These are phyloP conservation scores for Bombus superbus DNA, from an alignment of 1,140 invertebrate species.

Conservation along the genomic window DNA sequence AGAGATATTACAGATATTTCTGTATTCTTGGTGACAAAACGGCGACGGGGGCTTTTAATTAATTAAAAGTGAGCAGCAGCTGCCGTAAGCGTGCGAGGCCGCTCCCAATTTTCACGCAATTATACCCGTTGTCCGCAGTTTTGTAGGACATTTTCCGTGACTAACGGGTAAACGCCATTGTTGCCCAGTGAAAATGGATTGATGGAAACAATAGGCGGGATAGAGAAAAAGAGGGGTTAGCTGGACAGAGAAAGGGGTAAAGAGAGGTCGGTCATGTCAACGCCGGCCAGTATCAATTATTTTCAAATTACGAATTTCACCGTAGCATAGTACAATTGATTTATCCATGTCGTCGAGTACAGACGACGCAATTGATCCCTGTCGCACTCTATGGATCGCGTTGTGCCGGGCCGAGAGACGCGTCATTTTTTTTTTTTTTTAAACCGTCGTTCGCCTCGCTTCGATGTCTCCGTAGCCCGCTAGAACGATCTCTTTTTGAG, in stretches of 20 bases:
- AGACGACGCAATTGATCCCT: conserved; percentile 45
- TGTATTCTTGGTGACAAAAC: conserved; percentile 6
- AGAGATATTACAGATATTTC: conserved; percentile 7
- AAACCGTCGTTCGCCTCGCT: background rate
- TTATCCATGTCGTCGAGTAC: conserved; percentile 55
- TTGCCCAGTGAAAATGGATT: conserved; percentile 62
- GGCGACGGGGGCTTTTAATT: conserved; percentile 41
- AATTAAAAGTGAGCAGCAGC: conserved; percentile 56
- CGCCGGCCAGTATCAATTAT: conserved; percentile 65
- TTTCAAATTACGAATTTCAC: conserved; percentile 70
- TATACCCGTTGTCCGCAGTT: conserved; percentile 59
- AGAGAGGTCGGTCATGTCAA: conserved; percentile 54
- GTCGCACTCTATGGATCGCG: conserved; percentile 16
- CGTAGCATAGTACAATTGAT: conserved; percentile 62
- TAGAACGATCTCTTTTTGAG: background rate
- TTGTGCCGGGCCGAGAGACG: background rate
- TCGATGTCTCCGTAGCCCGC: background rate
- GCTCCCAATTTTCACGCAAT: conserved; percentile 63
- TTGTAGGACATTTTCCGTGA: conserved; percentile 65
- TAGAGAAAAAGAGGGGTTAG: conserved; percentile 38
- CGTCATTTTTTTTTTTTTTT: conserved; percentile 31
- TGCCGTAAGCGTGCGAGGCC: conserved; percentile 36
- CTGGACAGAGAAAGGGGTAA: conserved; percentile 37
- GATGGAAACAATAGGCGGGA: conserved; percentile 62
- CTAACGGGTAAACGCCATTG: conserved; percentile 62